These are phyloP conservation scores for Excalfactoria chinensis DNA, from an alignment of 2,113 vertebrate species.

Conservation along the genomic window DNA sequence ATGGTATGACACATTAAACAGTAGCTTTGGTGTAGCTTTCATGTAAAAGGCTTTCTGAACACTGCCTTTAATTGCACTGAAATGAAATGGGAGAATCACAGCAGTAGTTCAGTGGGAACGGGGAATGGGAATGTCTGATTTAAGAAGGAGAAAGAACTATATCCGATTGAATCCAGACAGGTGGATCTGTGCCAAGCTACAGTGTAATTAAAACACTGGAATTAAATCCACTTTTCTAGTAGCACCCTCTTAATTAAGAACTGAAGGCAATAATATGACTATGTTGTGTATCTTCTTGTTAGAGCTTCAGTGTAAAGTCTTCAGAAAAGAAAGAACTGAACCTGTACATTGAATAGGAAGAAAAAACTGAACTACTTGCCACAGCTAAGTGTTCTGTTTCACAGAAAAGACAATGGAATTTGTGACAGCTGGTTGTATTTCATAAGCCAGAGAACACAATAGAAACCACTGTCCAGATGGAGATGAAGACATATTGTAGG, in stretches of 20 bases:
- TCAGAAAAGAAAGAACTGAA: background rate
- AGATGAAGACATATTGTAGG: constrained; percentile 7
- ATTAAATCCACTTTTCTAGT: constrained; percentile 61
- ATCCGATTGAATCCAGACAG: constrained; percentile 9
- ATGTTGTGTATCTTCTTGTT: constrained; percentile 35
- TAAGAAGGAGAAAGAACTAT: background rate
- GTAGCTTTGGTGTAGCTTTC: background rate
- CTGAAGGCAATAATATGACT: constrained; percentile 48
- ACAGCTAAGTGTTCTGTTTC: background rate
- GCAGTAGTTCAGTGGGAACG: background rate
- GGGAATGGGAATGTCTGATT: background rate
- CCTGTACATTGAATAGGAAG: background rate
- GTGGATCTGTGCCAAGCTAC: constrained; percentile 50
- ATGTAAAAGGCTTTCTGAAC: background rate
- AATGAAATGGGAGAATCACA: background rate
- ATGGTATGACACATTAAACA: background rate
- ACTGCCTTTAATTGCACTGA: background rate
- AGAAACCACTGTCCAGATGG: background rate
- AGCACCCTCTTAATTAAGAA: constrained; percentile 63
- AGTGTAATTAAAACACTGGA: constrained; percentile 61
- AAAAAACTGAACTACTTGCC: background rate
- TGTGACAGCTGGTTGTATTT: constrained; percentile 9
- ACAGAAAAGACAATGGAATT: background rate
- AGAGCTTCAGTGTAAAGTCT: background rate
- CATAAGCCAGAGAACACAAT: constrained; percentile 7